These are phyloP conservation scores for Pavo muticus DNA, from an alignment of 2,113 vertebrate species.

Conservation along the genomic window DNA sequence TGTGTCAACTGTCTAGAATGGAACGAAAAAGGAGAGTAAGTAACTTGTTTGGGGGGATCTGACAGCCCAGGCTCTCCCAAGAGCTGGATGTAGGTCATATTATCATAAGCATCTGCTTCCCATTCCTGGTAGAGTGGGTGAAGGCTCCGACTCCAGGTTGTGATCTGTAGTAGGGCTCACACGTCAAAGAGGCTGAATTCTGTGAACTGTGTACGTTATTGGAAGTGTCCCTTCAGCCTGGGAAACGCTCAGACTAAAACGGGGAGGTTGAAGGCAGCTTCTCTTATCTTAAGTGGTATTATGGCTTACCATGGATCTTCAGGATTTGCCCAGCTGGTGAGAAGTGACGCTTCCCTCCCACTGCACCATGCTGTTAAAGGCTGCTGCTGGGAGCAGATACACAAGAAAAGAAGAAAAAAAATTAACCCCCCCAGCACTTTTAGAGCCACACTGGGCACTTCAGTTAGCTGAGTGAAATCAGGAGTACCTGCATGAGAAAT, in stretches of 20 bases:
- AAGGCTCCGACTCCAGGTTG: neutral
- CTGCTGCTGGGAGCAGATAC: neutral
- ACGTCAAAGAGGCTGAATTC: slow-evolving; percentile 38
- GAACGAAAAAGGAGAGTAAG: slow-evolving; percentile 99
- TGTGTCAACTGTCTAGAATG: slow-evolving; percentile 99
- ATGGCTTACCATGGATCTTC: slow-evolving; percentile 54
- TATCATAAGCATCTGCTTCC: neutral
- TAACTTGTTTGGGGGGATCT: neutral
- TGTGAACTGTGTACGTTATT: slow-evolving; percentile 32
- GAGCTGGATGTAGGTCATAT: neutral
- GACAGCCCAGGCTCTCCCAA: neutral
- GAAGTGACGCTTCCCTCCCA: slow-evolving; percentile 17
- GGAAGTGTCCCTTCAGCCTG: neutral
- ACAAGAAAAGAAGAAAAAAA: too few relatives aligned
- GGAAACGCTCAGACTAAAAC: slow-evolving; percentile 38
- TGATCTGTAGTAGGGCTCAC: neutral
- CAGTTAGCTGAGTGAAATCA: neutral
- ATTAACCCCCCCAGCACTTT: neutral
- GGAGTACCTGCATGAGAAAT: neutral
- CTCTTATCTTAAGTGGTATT: slow-evolving; percentile 54
- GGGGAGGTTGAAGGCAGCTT: slow-evolving; percentile 37
- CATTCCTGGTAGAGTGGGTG: neutral
- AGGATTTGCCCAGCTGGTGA: slow-evolving; percentile 50
- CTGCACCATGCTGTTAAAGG: neutral
- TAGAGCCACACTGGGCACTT: neutral